Evolutionary conservation across 53 echinoderm and acorn worm species (phyloP).

Genomic region (Patiria pectinifera): DNA sequence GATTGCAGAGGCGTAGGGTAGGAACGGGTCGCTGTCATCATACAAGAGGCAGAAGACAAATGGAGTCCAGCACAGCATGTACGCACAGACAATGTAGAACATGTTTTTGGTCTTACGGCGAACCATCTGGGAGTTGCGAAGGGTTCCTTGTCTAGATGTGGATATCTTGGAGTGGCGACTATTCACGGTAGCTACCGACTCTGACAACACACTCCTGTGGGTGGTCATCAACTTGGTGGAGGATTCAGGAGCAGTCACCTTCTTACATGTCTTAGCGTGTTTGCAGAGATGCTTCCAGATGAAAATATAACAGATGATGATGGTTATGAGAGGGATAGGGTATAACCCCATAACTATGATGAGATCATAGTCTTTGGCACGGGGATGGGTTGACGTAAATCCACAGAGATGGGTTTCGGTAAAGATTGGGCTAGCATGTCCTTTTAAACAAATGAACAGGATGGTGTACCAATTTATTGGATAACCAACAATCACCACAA

Average conservation of each 20-base stretch:
- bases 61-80: slow-evolving; percentile 69
- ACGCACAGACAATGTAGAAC: slow-evolving; percentile 66
- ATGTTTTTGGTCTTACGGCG: slow-evolving; percentile 29
- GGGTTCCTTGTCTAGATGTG: slow-evolving; percentile 2
- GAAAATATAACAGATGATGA: neutral
- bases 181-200: too few relatives aligned
- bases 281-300: slow-evolving; percentile 56
- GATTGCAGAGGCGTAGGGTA: slow-evolving; percentile 67
- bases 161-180: neutral
- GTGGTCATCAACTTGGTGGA: too few relatives aligned
- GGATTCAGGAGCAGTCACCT: neutral
- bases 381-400: too few relatives aligned
- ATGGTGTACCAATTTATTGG: too few relatives aligned
- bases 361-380: too few relatives aligned
- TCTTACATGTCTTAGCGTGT: slow-evolving; percentile 48
- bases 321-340: slow-evolving; percentile 39
- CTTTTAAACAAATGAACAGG: too few relatives aligned
- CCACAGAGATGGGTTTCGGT: slow-evolving; percentile 11
- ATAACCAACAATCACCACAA: too few relatives aligned
- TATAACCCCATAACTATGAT: neutral
- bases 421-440: too few relatives aligned
- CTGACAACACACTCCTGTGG: too few relatives aligned
- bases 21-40: neutral
- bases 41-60: slow-evolving; percentile 61
- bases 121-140: too few relatives aligned